phyloP scores from a whole-genome alignment of 2,113 vertebrate genomes.

The Marmota flaviventris region DNA sequence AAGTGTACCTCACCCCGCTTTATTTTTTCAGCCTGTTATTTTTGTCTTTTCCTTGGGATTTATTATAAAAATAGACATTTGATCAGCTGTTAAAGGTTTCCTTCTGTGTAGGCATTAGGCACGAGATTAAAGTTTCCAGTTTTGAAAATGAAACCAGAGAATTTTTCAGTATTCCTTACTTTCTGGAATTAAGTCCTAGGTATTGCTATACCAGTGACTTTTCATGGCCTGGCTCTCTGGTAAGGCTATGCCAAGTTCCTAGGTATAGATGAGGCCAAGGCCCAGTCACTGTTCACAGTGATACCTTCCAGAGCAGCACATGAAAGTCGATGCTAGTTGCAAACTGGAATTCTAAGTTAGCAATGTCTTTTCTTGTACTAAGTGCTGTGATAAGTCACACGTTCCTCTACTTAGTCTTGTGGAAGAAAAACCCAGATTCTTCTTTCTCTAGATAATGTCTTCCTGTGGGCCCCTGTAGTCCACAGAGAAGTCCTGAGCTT shows the following conservation, averaged over 20 bases:
- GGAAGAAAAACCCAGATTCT: background rate
- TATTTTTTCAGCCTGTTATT: background rate
- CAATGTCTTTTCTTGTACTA: background rate
- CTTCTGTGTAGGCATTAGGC: constrained; percentile 33
- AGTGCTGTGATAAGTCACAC: background rate
- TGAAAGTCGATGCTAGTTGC: background rate
- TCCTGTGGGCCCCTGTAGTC: background rate
- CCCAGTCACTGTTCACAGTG: background rate
- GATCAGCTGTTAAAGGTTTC: background rate
- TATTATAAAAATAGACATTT: background rate
- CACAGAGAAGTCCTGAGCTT: background rate
- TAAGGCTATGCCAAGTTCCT: background rate
- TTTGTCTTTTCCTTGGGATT: constrained; percentile 36
- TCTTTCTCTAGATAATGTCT: background rate
- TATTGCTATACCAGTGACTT: background rate
- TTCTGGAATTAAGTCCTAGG: background rate
- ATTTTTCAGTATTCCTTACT: background rate
- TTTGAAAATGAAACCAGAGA: constrained; percentile 25
- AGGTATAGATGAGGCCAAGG: background rate
- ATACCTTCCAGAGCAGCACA: background rate
- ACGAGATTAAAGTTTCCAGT: background rate
- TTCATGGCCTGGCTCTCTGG: background rate
- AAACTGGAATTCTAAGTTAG: background rate
- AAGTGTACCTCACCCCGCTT: background rate
- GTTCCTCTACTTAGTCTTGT: background rate